These are phyloP conservation scores for Xanthostigma xanthostigma DNA, from an alignment of 2,888 invertebrate genomes.

Conservation along the genomic window DNA sequence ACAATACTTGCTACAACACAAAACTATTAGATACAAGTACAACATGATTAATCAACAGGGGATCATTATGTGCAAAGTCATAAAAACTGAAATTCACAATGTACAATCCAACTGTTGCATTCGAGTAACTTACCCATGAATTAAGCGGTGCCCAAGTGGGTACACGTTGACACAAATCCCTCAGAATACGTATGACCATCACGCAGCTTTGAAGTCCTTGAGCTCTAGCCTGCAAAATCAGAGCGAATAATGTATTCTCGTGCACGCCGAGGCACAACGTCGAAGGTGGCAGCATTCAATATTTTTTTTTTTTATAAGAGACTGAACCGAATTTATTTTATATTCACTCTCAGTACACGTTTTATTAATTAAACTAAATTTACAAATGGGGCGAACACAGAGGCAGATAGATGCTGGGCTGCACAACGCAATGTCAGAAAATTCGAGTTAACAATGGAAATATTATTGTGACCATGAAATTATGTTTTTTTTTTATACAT, in stretches of 20 bases:
- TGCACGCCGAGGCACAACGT: no score
- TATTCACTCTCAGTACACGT: background rate
- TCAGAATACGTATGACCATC: constrained; percentile 86
- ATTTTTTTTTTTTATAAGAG: background rate
- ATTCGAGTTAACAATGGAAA: no score
- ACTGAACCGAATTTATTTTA: background rate
- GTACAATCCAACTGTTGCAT: background rate
- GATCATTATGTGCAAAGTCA: constrained; percentile 6
- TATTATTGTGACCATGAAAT: no score
- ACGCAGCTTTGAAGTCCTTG: constrained; percentile 91
- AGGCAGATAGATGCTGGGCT: no score
- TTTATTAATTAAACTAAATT: background rate
- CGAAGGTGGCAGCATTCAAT: background rate
- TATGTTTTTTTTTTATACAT: no score
- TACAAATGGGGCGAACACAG: no score
- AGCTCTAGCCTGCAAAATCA: constrained; percentile 72
- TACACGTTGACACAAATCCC: constrained; percentile 88
- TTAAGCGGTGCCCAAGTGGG: constrained; percentile 89
- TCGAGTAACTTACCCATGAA: constrained; percentile 63
- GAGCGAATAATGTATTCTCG: background rate
- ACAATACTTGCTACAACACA: no score
- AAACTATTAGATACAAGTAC: no score
- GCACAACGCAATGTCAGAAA: no score
- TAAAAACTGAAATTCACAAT: background rate
- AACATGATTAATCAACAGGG: no score